These are phyloP conservation scores for Chromis chromis DNA, from an alignment of 2,797 vertebrate species.

Conservation along the genomic window DNA sequence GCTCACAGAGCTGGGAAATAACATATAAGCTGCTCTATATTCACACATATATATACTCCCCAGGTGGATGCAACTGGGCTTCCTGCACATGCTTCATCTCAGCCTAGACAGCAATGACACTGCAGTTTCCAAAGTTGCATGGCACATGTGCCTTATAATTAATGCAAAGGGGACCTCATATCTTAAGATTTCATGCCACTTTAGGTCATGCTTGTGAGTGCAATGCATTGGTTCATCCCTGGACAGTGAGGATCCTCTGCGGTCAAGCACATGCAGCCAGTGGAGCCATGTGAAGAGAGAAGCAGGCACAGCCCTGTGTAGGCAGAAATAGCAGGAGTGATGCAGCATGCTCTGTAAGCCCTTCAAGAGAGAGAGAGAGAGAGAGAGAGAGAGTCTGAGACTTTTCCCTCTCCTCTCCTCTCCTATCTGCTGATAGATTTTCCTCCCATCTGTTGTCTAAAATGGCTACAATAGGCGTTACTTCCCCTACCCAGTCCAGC, in stretches of 20 bases:
- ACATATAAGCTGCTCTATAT: slow-evolving; percentile 51
- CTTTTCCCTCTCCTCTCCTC: slow-evolving; percentile 38
- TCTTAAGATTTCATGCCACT: neutral
- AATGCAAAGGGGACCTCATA: neutral
- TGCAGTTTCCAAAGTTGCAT: slow-evolving; percentile 76
- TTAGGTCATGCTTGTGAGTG: slow-evolving; percentile 1
- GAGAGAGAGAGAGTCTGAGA: slow-evolving; percentile 43
- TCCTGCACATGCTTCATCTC: slow-evolving; percentile 49
- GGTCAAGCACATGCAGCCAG: slow-evolving; percentile 53
- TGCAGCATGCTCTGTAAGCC: slow-evolving; percentile 55
- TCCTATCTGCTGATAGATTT: slow-evolving; percentile 52
- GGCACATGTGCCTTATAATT: slow-evolving; percentile 27
- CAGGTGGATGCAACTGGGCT: slow-evolving; percentile 29
- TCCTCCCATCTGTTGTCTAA: slow-evolving; percentile 88
- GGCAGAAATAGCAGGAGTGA: slow-evolving; percentile 66
- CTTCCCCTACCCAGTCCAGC: slow-evolving; percentile 82
- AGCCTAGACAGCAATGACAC: slow-evolving; percentile 66
- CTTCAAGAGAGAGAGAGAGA: slow-evolving; percentile 39
- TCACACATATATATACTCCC: neutral
- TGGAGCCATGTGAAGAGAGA: slow-evolving; percentile 59
- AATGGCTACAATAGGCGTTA: slow-evolving; percentile 87
- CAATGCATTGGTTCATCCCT: neutral
- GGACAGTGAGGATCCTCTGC: slow-evolving; percentile 25
- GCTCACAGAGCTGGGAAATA: slow-evolving; percentile 38
- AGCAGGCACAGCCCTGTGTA: slow-evolving; percentile 64